phyloP scores from a whole-genome alignment of 1,140 invertebrate genomes.

The Pseudomyrmex flavicornis region DNA sequence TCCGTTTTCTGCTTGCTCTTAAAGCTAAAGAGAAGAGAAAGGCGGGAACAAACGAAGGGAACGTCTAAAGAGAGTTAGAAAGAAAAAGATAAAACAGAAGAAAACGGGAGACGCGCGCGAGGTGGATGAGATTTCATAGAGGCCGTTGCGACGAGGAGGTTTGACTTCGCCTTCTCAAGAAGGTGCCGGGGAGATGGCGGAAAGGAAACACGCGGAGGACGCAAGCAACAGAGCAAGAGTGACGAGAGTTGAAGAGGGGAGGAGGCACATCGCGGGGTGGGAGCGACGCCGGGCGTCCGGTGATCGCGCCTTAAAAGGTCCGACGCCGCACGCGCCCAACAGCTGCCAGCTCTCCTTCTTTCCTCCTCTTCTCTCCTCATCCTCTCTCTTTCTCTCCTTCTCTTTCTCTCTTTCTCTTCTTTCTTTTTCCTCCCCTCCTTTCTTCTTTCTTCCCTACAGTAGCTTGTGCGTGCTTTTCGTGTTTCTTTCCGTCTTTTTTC shows the following conservation, averaged over 20 bases:
- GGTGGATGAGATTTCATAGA: conserved; percentile 67
- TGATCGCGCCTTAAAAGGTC: conserved; percentile 85
- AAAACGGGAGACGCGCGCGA: conserved; percentile 21
- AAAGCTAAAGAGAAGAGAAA: background rate
- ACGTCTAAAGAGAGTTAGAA: conserved; percentile 1
- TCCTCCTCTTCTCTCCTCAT: conserved; percentile 24
- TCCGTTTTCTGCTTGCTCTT: conserved; percentile 3
- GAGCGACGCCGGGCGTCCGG: conserved; percentile 84
- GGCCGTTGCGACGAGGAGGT: conserved; percentile 61
- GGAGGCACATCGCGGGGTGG: conserved; percentile 43
- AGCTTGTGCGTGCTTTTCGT: conserved; percentile 20
- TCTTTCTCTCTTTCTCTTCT: background rate
- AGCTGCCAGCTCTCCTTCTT: conserved; percentile 79
- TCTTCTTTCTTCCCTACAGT: background rate
- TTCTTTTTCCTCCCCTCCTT: background rate
- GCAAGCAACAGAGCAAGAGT: conserved; percentile 35
- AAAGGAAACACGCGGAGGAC: conserved; percentile 38
- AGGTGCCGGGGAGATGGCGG: conserved; percentile 58
- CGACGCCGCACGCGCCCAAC: conserved; percentile 85
- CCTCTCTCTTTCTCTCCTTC: conserved; percentile 4
- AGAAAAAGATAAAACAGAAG: conserved; percentile 35
- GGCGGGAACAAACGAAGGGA: background rate
- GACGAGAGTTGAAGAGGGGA: conserved; percentile 25
- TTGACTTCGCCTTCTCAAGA: conserved; percentile 60
- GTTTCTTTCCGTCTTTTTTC: conserved; percentile 43